Conservation (phyloP, 2,888 invertebrate species). For the Drosophila meridionalis region DNA sequence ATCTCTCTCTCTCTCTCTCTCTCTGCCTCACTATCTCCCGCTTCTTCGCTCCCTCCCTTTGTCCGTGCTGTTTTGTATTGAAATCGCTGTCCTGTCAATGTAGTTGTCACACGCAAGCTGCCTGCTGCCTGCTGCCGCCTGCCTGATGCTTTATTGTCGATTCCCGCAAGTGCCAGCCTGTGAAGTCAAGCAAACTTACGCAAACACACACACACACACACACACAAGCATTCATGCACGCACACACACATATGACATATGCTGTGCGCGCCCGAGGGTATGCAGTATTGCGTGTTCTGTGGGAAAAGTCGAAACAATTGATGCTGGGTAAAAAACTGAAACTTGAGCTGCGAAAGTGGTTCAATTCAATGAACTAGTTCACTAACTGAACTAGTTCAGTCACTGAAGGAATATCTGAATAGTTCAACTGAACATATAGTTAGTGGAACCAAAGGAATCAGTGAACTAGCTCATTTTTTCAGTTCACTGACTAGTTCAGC, state of each 20-base stretch:
- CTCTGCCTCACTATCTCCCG: background rate
- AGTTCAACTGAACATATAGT: background rate
- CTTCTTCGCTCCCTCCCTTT: background rate
- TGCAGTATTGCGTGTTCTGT: slow-evolving; percentile 23
- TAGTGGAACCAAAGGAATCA: background rate
- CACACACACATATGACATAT: background rate
- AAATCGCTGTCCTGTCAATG: slow-evolving; percentile 59
- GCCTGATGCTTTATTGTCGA: slow-evolving; percentile 35
- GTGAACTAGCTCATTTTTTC: background rate
- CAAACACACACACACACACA: slow-evolving; percentile 10
- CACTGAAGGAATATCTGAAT: background rate
- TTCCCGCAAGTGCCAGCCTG: slow-evolving; percentile 24
- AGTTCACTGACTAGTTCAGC: background rate
- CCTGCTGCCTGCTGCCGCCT: background rate
- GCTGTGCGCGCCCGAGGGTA: slow-evolving; percentile 26
- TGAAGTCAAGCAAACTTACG: slow-evolving; percentile 17
- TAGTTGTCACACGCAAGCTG: slow-evolving; percentile 46
- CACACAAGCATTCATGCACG: slow-evolving; percentile 1
- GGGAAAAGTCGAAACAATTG: slow-evolving; percentile 24
- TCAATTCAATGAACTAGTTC: slow-evolving; percentile 8
- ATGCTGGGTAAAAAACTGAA: slow-evolving; percentile 15
- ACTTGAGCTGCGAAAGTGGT: background rate
- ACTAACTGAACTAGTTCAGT: background rate
- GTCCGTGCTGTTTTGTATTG: slow-evolving; percentile 19
- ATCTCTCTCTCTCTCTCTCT: too few species aligned